Evolutionary conservation across 1,140 invertebrate genomes (phyloP).

Genomic region (Acromyrmex charruanus): DNA sequence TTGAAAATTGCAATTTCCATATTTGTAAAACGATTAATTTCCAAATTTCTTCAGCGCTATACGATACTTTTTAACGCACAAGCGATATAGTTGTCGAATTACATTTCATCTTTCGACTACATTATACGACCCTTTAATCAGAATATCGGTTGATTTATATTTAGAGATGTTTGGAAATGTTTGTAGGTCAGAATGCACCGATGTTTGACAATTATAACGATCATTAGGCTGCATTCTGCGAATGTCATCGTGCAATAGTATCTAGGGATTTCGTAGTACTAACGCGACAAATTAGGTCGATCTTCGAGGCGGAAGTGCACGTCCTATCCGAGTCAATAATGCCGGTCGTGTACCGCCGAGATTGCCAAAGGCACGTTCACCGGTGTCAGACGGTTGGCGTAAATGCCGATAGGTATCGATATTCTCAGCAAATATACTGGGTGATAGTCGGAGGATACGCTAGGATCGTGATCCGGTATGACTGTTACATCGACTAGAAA

Average conservation of each 20-base stretch:
- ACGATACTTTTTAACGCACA: neutral
- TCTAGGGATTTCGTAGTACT: conserved; percentile 51
- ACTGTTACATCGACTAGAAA: conserved; percentile 46
- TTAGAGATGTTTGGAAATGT: neutral
- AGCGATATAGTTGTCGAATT: neutral
- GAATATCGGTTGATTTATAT: neutral
- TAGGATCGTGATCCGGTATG: conserved; percentile 61
- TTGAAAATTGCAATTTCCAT: neutral
- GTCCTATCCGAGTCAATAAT: conserved; percentile 69
- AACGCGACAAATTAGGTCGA: conserved; percentile 70
- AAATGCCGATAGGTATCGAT: conserved; percentile 76
- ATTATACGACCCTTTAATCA: neutral
- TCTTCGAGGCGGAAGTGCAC: conserved; percentile 64
- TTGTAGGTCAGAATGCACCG: conserved; percentile 18
- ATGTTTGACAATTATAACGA: conserved; percentile 56
- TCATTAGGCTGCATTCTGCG: conserved; percentile 58
- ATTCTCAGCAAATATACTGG: conserved; percentile 68
- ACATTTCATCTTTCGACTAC: neutral
- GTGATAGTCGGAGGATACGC: conserved; percentile 64
- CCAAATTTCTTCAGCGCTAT: neutral
- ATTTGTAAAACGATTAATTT: neutral
- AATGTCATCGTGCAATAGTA: conserved; percentile 57
- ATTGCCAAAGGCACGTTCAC: conserved; percentile 74
- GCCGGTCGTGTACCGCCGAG: conserved; percentile 59
- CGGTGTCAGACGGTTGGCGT: conserved; percentile 69